Conservation (phyloP, 2,888 invertebrate species). For the Mimas tiliae region DNA sequence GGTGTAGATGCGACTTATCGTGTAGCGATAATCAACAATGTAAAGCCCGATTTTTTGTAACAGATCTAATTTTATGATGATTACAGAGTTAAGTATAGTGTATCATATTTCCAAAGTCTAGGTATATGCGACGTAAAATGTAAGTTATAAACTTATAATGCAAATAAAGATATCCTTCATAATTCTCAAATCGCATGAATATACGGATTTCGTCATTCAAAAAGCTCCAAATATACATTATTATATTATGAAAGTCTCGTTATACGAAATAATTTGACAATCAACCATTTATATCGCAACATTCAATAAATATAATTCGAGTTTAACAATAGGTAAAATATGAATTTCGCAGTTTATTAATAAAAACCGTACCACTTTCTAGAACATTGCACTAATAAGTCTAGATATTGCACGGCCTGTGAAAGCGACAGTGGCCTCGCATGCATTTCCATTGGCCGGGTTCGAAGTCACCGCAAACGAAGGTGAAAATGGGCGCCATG, state of each 20-base stretch:
- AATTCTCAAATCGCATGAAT: neutral
- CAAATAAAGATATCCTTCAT: no score
- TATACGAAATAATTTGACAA: neutral
- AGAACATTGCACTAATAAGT: conserved; percentile 10
- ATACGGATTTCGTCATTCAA: neutral
- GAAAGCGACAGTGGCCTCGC: conserved; percentile 71
- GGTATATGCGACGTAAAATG: no score
- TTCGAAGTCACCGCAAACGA: conserved; percentile 43
- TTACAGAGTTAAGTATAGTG: no score
- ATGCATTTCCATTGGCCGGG: conserved; percentile 58
- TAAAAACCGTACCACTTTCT: conserved; percentile 17
- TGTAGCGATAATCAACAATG: no score
- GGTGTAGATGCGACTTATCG: no score
- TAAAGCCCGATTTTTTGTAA: no score
- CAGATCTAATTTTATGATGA: no score
- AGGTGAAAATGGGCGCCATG: conserved; percentile 65
- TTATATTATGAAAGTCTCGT: no score
- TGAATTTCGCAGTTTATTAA: conserved; percentile 10
- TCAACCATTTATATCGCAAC: neutral
- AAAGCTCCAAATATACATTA: neutral
- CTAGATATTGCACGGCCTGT: conserved; percentile 32
- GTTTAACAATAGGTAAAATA: neutral
- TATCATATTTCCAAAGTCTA: no score
- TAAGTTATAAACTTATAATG: no score
- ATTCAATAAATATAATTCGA: neutral